phyloP scores from a whole-genome alignment of 2,113 vertebrate species.

The Callaeas wilsoni region DNA sequence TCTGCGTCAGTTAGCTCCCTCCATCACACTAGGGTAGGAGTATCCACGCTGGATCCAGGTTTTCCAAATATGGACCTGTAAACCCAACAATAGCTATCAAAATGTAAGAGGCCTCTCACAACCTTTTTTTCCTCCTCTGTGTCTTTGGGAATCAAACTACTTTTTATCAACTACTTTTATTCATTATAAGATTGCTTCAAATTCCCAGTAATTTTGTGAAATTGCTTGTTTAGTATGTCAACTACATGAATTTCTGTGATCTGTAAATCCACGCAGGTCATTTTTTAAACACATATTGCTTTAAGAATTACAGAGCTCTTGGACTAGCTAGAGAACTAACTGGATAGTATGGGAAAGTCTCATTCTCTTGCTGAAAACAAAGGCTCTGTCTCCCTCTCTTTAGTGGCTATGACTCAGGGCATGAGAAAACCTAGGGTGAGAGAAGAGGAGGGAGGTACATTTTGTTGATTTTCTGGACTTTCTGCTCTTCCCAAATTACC shows the following conservation, averaged over 20 bases:
- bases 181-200: not conserved
- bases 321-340: not conserved
- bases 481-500: not conserved
- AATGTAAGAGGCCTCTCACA: not conserved
- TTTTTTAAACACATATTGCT: not conserved
- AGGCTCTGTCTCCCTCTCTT: not conserved
- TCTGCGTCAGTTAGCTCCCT: not conserved
- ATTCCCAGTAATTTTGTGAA: not conserved
- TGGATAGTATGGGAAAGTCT: not conserved
- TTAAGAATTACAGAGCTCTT: not conserved
- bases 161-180: not conserved
- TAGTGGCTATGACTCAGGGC: not conserved
- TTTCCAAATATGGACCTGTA: not conserved
- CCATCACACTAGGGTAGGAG: not conserved
- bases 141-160: not conserved
- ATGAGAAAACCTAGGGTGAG: not conserved
- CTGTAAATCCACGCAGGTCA: not conserved
- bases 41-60: not conserved
- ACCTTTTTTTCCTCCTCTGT: not conserved
- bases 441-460: not conserved
- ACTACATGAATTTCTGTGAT: not conserved
- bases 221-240: not conserved
- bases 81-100: not conserved
- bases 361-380: not conserved
- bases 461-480: not conserved